Evolutionary conservation across 1,140 invertebrate genomes (phyloP), one percentile per base, ranked within the genome.

Genomic region (Drosophila mauritiana): DNA sequence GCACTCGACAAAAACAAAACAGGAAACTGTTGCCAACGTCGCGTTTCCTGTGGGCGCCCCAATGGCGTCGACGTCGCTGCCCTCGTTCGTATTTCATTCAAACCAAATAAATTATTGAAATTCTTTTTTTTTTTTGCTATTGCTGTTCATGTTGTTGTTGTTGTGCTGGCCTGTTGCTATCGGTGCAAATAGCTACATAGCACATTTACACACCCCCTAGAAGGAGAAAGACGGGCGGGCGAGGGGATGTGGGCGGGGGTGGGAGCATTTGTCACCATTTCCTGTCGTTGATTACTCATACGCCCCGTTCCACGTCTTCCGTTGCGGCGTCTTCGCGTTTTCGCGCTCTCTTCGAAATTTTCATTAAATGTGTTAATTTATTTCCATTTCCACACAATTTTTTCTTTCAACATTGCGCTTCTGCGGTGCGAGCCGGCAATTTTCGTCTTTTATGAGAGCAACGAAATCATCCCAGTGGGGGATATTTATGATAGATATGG

Each of bases 71-170:
- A 36, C 31, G 37, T 43, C 31, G 34, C 36, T 54, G 42, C 51
- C 46, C 43, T 64, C 80, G 79, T 83, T 83, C 83, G 83, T 83
- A 86, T 86, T 86, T 86, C 83, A 86, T 86, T 86, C 83, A 86
- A 83, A 86, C 83, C 83, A 86, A 86, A 86, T 89, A 88, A 88
- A 88, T 88, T 88, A 89, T 88, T 88, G 83, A 88, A 88, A 88
- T 89, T 88, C 54, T 68, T 59, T 62, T 40, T 54, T 56, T 69
- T 45, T 45, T 20, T 43, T 20, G 10, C 1, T 45, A 12, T 43
- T 12, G 10, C 4, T 10, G 8, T 17, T 31, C 7, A 22, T 22
- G 20, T 10, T 31, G 7, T 6, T 31, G 3, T 20, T 43, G 15
- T 20, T 43, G 40, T 77, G 78, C 89, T 89, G 74, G 76, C 84